Conservation (phyloP, 1,140 invertebrate genomes). For the Scaptomyza hsui region DNA sequence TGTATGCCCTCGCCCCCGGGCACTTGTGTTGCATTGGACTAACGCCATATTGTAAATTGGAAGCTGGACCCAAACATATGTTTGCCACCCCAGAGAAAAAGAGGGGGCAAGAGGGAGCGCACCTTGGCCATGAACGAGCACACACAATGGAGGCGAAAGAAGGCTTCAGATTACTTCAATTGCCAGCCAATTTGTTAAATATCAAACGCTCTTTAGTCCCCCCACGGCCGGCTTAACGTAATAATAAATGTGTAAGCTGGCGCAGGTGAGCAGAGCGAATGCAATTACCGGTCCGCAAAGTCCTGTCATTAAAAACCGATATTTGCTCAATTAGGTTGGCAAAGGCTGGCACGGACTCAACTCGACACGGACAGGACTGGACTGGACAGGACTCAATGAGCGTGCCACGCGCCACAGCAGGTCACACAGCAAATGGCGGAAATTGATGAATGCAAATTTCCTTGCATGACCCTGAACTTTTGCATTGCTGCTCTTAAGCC, state of each 20-base stretch:
- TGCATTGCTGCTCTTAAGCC: conserved; percentile 41
- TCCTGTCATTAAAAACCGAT: conserved; percentile 38
- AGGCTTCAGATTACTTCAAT: conserved; percentile 56
- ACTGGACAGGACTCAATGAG: no score
- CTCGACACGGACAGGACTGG: no score
- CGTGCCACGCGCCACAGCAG: no score
- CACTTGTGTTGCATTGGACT: conserved; percentile 2
- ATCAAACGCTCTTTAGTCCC: no score
- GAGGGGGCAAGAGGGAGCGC: neutral
- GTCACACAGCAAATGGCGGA: neutral
- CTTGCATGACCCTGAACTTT: conserved; percentile 61
- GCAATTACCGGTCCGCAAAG: conserved; percentile 44
- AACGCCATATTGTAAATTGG: conserved; percentile 68
- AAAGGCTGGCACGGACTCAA: conserved; percentile 1
- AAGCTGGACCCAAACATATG: conserved; percentile 70
- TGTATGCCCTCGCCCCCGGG: no score
- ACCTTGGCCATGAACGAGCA: conserved; percentile 15
- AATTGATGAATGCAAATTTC: conserved; percentile 56
- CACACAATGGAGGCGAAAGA: conserved; percentile 13
- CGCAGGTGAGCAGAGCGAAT: conserved; percentile 19
- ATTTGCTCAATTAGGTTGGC: conserved; percentile 45
- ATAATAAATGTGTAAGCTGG: conserved; percentile 19
- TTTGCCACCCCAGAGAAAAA: conserved; percentile 59
- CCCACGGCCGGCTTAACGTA: neutral
- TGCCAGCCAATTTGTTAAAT: conserved; percentile 54